Evolutionary conservation across 2,113 vertebrate species (phyloP).

Genomic region (Crotophaga sulcirostris): DNA sequence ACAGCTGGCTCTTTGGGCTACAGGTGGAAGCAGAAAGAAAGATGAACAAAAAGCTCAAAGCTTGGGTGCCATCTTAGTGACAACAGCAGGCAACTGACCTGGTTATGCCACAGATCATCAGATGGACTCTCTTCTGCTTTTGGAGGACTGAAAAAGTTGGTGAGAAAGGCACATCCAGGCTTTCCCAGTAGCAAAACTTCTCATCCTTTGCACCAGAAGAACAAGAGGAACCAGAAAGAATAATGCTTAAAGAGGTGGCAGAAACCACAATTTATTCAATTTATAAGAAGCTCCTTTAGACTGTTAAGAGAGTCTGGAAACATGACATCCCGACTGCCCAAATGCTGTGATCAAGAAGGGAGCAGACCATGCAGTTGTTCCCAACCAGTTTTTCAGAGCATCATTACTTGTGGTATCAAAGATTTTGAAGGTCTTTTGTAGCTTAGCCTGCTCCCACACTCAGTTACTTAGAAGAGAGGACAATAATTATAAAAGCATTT

Average conservation of each 20-base stretch:
- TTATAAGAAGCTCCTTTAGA: neutral
- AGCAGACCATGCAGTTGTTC: neutral
- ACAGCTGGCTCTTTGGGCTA: neutral
- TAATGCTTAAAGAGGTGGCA: neutral
- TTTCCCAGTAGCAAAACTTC: neutral
- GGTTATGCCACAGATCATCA: neutral
- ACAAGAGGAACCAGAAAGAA: constrained; percentile 1
- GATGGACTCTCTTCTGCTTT: neutral
- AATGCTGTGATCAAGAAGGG: neutral
- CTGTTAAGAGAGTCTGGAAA: neutral
- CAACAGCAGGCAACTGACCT: neutral
- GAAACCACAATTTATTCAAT: neutral
- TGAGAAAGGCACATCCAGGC: neutral
- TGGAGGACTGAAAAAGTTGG: neutral
- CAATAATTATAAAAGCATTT: neutral
- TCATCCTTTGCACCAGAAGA: neutral
- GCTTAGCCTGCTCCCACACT: neutral
- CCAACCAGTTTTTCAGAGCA: neutral
- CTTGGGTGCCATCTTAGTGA: neutral
- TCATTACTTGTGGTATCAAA: neutral
- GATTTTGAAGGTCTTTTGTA: neutral
- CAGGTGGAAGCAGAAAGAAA: neutral
- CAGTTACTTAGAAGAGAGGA: neutral
- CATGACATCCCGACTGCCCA: neutral
- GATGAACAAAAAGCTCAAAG: neutral